phyloP scores from a whole-genome alignment of 2,888 invertebrate species.

The Balanococcus diminutus region DNA sequence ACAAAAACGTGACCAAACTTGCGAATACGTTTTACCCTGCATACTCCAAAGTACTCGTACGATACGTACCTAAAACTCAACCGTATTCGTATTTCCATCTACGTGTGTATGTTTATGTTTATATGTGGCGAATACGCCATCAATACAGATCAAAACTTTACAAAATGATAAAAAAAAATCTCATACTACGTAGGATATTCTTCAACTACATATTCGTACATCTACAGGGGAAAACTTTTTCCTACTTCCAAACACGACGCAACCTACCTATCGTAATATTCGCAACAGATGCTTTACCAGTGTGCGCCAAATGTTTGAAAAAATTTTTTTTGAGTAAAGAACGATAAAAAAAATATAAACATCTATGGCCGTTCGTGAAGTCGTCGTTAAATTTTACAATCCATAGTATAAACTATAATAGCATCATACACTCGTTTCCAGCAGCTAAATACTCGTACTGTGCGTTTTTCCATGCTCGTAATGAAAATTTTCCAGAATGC shows the following conservation, averaged over 20 bases:
- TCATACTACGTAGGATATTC: too few relatives aligned
- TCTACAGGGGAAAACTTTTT: background rate
- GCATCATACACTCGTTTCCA: background rate
- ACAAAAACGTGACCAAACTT: constrained; percentile 12
- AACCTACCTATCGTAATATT: background rate
- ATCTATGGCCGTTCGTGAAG: background rate
- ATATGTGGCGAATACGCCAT: background rate
- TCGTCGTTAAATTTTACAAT: background rate
- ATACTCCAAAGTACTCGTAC: too few relatives aligned
- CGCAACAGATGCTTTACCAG: background rate
- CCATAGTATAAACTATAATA: background rate
- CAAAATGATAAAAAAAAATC: background rate
- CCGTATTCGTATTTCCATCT: too few relatives aligned
- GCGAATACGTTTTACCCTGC: background rate
- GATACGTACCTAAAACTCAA: too few relatives aligned
- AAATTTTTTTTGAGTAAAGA: background rate
- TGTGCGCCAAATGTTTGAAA: background rate
- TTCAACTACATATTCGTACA: too few relatives aligned
- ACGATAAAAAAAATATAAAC: background rate
- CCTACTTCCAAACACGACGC: background rate
- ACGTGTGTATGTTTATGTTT: background rate
- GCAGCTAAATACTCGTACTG: background rate
- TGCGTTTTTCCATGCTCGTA: background rate
- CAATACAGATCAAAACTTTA: background rate
- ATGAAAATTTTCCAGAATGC: background rate